A percentile compares a stretch with the other conserved stretches of the same genome.
phyloP scores from a whole-genome alignment of 2,888 invertebrate species.

The Stenodera caucasica region DNA sequence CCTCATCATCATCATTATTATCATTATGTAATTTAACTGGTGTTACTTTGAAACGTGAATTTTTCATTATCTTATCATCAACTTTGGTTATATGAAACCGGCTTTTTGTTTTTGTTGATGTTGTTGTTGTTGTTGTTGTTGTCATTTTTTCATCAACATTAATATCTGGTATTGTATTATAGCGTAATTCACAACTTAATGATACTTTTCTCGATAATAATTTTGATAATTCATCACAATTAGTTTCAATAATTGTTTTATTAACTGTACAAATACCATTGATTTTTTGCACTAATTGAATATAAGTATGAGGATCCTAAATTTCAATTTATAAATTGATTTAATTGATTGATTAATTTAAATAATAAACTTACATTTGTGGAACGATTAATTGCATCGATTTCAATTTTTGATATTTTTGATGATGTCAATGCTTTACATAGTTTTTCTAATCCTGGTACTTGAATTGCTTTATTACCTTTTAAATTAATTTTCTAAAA shows the following conservation, averaged over 20 bases:
- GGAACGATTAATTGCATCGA: constrained; percentile 49
- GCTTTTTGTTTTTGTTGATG: constrained; percentile 40
- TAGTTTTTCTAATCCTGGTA: constrained; percentile 46
- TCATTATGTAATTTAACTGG: constrained; percentile 30
- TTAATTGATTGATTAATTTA: background rate
- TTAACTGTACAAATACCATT: constrained; percentile 50
- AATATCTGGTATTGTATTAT: constrained; percentile 22
- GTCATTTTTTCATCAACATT: constrained; percentile 27
- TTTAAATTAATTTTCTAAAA: constrained; percentile 51
- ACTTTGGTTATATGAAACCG: constrained; percentile 45
- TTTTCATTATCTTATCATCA: constrained; percentile 24
- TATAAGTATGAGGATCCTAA: constrained; percentile 49
- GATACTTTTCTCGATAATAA: constrained; percentile 48
- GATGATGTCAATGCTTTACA: constrained; percentile 49
- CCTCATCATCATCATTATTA: constrained; percentile 12
- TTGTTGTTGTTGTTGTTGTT: constrained; percentile 35
- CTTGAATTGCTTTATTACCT: constrained; percentile 52
- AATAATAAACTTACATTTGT: constrained; percentile 45
- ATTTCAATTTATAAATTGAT: constrained; percentile 15
- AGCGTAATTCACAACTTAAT: constrained; percentile 49
- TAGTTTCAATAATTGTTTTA: constrained; percentile 36
- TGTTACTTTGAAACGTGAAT: constrained; percentile 38
- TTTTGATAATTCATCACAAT: constrained; percentile 41
- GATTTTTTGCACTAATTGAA: constrained; percentile 48
- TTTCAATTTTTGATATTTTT: constrained; percentile 48